Base-by-base conservation (phyloP, 2,888 invertebrate species). In the Pyrrhosoma nymphula region DNA sequence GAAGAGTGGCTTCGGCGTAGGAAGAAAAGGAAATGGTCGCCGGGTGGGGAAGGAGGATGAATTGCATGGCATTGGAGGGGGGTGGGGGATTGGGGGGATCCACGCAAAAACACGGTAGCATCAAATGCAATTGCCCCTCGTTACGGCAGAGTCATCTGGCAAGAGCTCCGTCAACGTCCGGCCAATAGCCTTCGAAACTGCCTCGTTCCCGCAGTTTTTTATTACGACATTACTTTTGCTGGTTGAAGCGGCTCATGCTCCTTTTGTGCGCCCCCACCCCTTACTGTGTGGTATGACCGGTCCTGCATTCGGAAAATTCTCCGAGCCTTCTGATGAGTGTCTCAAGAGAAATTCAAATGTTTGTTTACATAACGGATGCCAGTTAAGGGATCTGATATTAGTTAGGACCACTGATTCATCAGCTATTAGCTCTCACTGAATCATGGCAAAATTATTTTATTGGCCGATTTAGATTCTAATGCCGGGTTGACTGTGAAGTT, bases 121-220 rank as follows among this genome's bases (percentile, higher is more conserved):
- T 93, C 93, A 93, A 93, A 63, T 75, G 63, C 93, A 93, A 93
- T 93, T 93, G 93, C 93, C 93, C 35, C 93, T 93, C 93, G 93
- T 93, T 93, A 93, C 93, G 47, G 93, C 93, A 47, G 75, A 91
- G 91, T 63, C 91, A 91, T 91, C 63, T 91, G 60, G 91, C 69
- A 82, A 82, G 93, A 39, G 93, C 69, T 93, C 93, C 93, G 93
- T 93, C 93, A 93, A 93, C 47, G 93, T 93, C 93, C 93, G 93
- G 69, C 69, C 69, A 91, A 91, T 63, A 63, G 63, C 30, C 91
- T 91, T 39, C 63, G 89, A 47, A 56, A n/a, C 91, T 39, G 47
- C 35, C 69, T 20, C 60, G 93, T 63, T 47, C 47, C n/a, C 93
- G 47, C 47, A 26, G 69, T 75, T 63, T 93, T 63, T 93, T 60